Evolutionary conservation across 2,113 vertebrate species (phyloP).

Genomic region (Lagopus muta): DNA sequence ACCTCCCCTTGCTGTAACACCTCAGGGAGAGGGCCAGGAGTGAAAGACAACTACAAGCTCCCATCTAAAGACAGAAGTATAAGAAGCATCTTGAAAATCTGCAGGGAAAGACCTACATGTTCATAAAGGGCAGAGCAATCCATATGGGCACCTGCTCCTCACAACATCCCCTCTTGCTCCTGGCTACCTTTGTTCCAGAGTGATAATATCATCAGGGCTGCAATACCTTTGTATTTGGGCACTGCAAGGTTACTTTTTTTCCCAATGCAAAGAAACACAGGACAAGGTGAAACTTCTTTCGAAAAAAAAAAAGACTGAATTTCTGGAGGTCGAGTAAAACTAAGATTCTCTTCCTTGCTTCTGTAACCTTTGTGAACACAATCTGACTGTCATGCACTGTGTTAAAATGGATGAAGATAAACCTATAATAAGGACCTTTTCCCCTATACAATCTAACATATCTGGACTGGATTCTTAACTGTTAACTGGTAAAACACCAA

Average conservation of each 20-base stretch:
- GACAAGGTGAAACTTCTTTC: background rate
- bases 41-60: background rate
- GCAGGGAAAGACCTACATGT: background rate
- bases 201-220: background rate
- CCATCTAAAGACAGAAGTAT: background rate
- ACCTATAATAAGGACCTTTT: background rate
- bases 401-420: background rate
- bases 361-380: background rate
- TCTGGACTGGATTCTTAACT: background rate
- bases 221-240: background rate
- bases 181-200: background rate
- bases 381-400: background rate
- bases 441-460: background rate
- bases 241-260: background rate
- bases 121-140: background rate
- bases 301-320: background rate
- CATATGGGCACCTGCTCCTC: background rate
- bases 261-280: background rate
- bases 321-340: background rate
- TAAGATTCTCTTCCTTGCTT: background rate
- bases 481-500: background rate
- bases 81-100: slow-evolving; percentile 30
- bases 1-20: background rate
- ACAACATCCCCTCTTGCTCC: background rate
- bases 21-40: background rate